Evolutionary conservation across 2,888 invertebrate species (phyloP), one percentile per base, ranked within the genome.

Genomic region (Xestia xanthographa): DNA sequence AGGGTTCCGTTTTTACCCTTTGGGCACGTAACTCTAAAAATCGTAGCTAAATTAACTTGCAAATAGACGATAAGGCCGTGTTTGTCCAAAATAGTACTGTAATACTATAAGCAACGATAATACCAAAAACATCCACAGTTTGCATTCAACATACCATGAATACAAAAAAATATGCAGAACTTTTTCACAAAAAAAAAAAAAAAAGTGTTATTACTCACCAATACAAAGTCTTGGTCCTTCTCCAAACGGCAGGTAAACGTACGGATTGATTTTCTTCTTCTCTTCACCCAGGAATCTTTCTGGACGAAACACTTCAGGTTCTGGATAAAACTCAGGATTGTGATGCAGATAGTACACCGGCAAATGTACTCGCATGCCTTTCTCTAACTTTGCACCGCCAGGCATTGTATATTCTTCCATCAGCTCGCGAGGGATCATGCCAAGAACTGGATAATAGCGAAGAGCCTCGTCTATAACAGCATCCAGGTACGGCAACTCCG

Each of bases 221-320:
- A 93, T 88, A 62, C 93, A 93, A 75, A 84, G 79, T 69, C 93
- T 87, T 0, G 90, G 91, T 11, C 92, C 92, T 71, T 90, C 91
- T 17, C 92, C 92, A 74, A 93, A 93, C 0, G 92, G 92, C 8
- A 91, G 68, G 58, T 90, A 92, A 0, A 90, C 89, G 73, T 84
- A 92, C 0, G 89, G 91, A n/a, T 84, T 89, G 4, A 92, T 86
- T 6, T 89, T 84, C 22, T 78, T 72, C 75, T 87, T 91, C n/a
- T 87, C 86, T 1, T 89, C 90, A 0, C 87, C 89, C 2, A 91
- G 72, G 72, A 93, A 92, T 29, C 93, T 85, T 79, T 93, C 92
- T 1, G 93, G 93, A 0, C 78, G 77, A 43, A 80, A 93, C 26
- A 75, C 72, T 17, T 92, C 89, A 3, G 93, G 93, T 5, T 93